Evolutionary conservation across 1,140 invertebrate species (phyloP).

Genomic region (Lineus longissimus): DNA sequence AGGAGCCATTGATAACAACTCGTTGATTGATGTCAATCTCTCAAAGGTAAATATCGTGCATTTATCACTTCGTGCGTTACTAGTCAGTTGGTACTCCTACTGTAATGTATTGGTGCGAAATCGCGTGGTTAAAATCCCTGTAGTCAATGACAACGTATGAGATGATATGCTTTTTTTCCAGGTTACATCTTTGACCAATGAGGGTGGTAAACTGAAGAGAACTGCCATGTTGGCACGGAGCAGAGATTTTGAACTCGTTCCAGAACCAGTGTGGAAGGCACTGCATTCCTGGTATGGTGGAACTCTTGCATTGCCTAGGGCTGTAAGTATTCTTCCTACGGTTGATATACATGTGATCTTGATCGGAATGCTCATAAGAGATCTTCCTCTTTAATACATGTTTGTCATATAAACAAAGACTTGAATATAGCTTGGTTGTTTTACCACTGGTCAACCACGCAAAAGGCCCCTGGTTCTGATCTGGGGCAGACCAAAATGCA

Average conservation of each 20-base stretch:
- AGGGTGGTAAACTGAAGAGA: conserved; percentile 74
- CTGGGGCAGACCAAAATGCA: too few species aligned
- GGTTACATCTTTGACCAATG: conserved; percentile 69
- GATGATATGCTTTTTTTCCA: conserved; percentile 30
- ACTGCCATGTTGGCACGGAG: conserved; percentile 66
- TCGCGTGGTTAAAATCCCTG: too few species aligned
- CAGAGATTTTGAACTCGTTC: conserved; percentile 77
- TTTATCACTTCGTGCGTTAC: conserved; percentile 60
- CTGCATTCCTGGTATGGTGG: conserved; percentile 81
- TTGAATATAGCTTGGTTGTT: too few species aligned
- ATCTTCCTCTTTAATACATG: too few species aligned
- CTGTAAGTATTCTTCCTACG: conserved; percentile 57
- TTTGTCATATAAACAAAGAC: too few species aligned
- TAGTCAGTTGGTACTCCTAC: too few species aligned
- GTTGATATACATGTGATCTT: too few species aligned
- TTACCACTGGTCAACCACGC: too few species aligned
- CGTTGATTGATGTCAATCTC: conserved; percentile 61
- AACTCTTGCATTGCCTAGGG: conserved; percentile 73
- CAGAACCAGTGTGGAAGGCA: conserved; percentile 79
- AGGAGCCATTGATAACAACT: conserved; percentile 74
- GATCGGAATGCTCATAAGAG: too few species aligned
- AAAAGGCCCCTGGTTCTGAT: too few species aligned
- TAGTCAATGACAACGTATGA: conserved; percentile 50
- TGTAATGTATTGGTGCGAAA: too few species aligned
- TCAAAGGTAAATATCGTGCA: conserved; percentile 63